Conservation (phyloP, 2,888 invertebrate genomes). For the Aspidapion aeneum region DNA sequence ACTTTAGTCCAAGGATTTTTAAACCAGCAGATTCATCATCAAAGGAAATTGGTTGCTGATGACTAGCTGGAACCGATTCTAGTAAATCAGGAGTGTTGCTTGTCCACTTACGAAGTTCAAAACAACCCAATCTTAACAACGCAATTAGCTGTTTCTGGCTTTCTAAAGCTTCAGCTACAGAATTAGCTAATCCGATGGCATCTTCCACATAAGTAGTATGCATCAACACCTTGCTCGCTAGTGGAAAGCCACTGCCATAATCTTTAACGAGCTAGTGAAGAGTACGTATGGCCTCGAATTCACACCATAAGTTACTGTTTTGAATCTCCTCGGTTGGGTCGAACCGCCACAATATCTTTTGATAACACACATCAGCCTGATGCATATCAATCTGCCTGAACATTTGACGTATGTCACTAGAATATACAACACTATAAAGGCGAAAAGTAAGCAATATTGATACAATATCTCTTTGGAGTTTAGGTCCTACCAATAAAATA, state of each 20-base stretch:
- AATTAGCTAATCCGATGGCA: slow-evolving; percentile 2
- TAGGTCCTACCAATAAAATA: neutral
- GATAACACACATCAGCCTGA: neutral
- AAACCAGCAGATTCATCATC: neutral
- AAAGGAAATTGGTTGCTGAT: neutral
- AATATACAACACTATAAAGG: too few species aligned
- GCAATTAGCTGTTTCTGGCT: neutral
- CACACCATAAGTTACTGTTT: slow-evolving; percentile 6
- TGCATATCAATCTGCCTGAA: slow-evolving; percentile 6
- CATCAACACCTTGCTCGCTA: neutral
- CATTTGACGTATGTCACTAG: slow-evolving; percentile 11
- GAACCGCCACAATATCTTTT: slow-evolving; percentile 10
- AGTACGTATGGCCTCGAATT: neutral
- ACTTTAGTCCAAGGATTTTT: neutral
- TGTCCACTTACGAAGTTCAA: slow-evolving; percentile 5
- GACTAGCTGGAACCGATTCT: neutral
- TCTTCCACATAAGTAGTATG: slow-evolving; percentile 2
- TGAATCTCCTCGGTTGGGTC: slow-evolving; percentile 2
- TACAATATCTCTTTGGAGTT: too few species aligned
- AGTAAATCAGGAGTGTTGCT: neutral
- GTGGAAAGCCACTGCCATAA: neutral
- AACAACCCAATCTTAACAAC: slow-evolving; percentile 1
- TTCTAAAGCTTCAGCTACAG: slow-evolving; percentile 5
- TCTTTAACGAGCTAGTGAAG: neutral
- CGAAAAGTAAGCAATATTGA: too few species aligned